Evolutionary conservation across 2,888 invertebrate species (phyloP).

Genomic region (Tiphia femorata): DNA sequence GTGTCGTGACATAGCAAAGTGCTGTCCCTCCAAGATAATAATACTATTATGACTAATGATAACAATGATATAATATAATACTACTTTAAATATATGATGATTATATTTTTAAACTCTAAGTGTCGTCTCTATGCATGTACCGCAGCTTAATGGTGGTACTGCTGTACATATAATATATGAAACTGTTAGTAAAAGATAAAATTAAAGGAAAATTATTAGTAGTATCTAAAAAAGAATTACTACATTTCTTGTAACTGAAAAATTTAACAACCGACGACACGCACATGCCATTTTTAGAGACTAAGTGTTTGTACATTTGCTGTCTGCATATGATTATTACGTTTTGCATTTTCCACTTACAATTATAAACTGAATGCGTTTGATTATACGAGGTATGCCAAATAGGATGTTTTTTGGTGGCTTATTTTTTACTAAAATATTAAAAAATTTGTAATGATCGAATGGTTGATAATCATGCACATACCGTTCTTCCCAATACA

Average conservation of each 20-base stretch:
- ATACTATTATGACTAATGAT: slow-evolving; percentile 54
- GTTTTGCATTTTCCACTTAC: slow-evolving; percentile 35
- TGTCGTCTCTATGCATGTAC: slow-evolving; percentile 67
- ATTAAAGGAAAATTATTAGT: slow-evolving; percentile 33
- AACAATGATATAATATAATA: slow-evolving; percentile 55
- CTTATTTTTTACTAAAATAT: too few species aligned
- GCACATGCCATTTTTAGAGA: slow-evolving; percentile 52
- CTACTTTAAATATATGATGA: slow-evolving; percentile 65
- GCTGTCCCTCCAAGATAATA: slow-evolving; percentile 69
- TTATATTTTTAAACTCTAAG: slow-evolving; percentile 70
- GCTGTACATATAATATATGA: slow-evolving; percentile 62
- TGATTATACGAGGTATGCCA: neutral
- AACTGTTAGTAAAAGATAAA: slow-evolving; percentile 57
- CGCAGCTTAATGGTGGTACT: slow-evolving; percentile 57
- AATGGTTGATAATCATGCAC: too few species aligned
- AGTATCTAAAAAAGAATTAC: slow-evolving; percentile 26
- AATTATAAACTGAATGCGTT: neutral
- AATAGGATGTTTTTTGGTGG: slow-evolving; percentile 1
- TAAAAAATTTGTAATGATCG: too few species aligned
- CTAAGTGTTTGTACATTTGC: slow-evolving; percentile 47
- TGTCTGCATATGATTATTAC: slow-evolving; percentile 57
- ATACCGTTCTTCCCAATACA: too few species aligned
- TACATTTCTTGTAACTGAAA: slow-evolving; percentile 44
- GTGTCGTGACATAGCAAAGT: slow-evolving; percentile 66
- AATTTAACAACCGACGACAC: slow-evolving; percentile 42